These are phyloP conservation scores for Pteropus rufus DNA, from an alignment of 2,797 vertebrate species.

Conservation along the genomic window DNA sequence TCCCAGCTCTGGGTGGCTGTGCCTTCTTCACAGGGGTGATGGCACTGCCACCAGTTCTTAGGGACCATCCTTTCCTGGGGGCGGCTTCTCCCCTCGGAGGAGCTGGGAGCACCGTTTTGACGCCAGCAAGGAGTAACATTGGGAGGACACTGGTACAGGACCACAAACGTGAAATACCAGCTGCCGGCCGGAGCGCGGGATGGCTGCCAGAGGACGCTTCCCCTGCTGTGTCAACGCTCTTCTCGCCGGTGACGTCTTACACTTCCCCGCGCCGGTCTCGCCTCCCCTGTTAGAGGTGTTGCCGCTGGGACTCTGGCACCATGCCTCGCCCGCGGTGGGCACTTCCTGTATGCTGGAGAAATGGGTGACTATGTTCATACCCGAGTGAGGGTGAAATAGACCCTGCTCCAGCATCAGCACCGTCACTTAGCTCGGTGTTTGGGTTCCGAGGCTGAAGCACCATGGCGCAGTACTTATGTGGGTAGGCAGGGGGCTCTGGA, in stretches of 20 bases:
- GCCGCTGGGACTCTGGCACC: neutral
- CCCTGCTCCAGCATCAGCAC: neutral
- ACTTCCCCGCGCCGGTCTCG: neutral
- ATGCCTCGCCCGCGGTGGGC: neutral
- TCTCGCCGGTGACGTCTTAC: neutral
- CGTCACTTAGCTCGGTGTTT: neutral
- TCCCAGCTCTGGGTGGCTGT: conserved; percentile 52
- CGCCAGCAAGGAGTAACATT: conserved; percentile 72
- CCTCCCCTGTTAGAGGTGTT: neutral
- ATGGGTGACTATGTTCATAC: conserved; percentile 42
- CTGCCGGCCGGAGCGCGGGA: conserved; percentile 55
- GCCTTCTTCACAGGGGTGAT: conserved; percentile 68
- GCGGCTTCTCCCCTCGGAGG: conserved; percentile 67
- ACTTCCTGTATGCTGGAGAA: neutral
- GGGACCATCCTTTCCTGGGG: conserved; percentile 68
- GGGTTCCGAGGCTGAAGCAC: neutral
- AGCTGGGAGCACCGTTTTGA: conserved; percentile 61
- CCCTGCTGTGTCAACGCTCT: conserved; percentile 32
- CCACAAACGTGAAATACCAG: conserved; percentile 68
- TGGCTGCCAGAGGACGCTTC: conserved; percentile 62
- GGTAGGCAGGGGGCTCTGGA: neutral
- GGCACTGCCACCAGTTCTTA: neutral
- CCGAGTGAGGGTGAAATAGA: neutral
- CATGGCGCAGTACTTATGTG: neutral
- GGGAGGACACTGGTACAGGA: conserved; percentile 67